Evolutionary conservation across 2,113 vertebrate species (phyloP).

Genomic region (Poeciliopsis prolifica): DNA sequence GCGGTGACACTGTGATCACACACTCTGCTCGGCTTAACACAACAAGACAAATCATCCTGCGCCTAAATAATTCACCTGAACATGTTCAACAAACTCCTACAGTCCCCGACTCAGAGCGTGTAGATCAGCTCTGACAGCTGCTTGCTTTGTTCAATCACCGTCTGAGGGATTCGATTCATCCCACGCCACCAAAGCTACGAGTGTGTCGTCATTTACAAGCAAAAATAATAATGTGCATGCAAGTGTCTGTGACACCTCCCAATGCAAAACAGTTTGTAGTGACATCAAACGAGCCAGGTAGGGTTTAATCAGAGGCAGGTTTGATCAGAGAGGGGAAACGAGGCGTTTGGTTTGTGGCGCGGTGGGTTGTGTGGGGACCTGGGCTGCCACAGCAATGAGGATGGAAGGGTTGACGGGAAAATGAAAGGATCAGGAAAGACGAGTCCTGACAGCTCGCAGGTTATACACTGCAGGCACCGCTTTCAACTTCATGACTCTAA

Average conservation of each 20-base stretch:
- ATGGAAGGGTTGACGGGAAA: slow-evolving; percentile 62
- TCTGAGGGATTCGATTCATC: slow-evolving; percentile 44
- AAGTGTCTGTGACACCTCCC: slow-evolving; percentile 66
- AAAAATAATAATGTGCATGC: slow-evolving; percentile 32
- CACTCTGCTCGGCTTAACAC: slow-evolving; percentile 66
- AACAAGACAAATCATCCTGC: slow-evolving; percentile 67
- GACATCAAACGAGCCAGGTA: slow-evolving; percentile 78
- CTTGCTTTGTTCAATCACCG: slow-evolving; percentile 71
- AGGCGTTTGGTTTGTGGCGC: slow-evolving; percentile 76
- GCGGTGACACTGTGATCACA: slow-evolving; percentile 72
- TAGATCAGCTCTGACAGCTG: slow-evolving; percentile 68
- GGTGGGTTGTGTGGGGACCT: slow-evolving; percentile 43
- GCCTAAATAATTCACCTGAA: slow-evolving; percentile 74
- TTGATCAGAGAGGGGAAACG: slow-evolving; percentile 74
- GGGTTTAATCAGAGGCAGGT: slow-evolving; percentile 80
- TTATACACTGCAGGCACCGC: slow-evolving; percentile 45
- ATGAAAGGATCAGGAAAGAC: slow-evolving; percentile 59
- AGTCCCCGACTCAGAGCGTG: slow-evolving; percentile 15
- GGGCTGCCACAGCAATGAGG: slow-evolving; percentile 72
- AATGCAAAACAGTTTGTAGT: slow-evolving; percentile 76
- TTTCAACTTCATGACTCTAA: slow-evolving; percentile 25
- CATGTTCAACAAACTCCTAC: slow-evolving; percentile 50
- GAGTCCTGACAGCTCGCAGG: slow-evolving; percentile 64
- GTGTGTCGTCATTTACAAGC: slow-evolving; percentile 53
- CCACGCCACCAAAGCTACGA: slow-evolving; percentile 40